Evolutionary conservation across 2,888 invertebrate species (phyloP).

Genomic region (Teleiodes luculella): DNA sequence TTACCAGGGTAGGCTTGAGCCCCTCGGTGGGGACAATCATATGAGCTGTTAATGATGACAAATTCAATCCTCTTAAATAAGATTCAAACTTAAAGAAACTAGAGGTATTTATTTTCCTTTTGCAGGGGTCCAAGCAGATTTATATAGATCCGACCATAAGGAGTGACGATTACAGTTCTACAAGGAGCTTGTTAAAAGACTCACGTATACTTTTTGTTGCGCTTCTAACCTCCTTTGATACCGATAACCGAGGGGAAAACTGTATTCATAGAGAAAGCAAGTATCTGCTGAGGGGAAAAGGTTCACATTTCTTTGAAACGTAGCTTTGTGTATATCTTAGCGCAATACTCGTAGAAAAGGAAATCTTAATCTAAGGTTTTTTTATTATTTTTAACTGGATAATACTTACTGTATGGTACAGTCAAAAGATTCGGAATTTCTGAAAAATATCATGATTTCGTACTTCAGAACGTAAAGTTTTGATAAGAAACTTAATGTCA

Average conservation of each 20-base stretch:
- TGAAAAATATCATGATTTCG: too few species aligned
- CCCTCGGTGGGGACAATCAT: too few species aligned
- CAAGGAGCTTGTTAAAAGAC: slow-evolving; percentile 3
- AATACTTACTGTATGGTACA: too few species aligned
- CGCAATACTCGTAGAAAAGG: not conserved
- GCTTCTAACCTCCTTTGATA: not conserved
- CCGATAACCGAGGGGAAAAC: not conserved
- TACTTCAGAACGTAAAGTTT: too few species aligned
- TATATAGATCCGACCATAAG: not conserved
- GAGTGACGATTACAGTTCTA: not conserved
- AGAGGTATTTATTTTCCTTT: not conserved
- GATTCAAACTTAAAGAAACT: not conserved
- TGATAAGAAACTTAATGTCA: too few species aligned
- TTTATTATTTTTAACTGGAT: too few species aligned
- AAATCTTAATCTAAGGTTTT: not conserved
- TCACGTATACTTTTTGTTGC: slow-evolving; percentile 1
- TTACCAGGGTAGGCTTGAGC: too few species aligned
- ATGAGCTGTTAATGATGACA: too few species aligned
- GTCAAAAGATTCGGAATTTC: too few species aligned
- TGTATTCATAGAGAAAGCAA: not conserved
- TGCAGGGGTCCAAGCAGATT: not conserved
- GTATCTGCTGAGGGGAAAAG: not conserved
- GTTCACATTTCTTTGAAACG: too few species aligned
- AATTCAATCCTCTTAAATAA: too few species aligned
- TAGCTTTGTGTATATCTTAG: not conserved